phyloP scores from a whole-genome alignment of 2,888 invertebrate genomes.

The Chrysolina oricalcia region DNA sequence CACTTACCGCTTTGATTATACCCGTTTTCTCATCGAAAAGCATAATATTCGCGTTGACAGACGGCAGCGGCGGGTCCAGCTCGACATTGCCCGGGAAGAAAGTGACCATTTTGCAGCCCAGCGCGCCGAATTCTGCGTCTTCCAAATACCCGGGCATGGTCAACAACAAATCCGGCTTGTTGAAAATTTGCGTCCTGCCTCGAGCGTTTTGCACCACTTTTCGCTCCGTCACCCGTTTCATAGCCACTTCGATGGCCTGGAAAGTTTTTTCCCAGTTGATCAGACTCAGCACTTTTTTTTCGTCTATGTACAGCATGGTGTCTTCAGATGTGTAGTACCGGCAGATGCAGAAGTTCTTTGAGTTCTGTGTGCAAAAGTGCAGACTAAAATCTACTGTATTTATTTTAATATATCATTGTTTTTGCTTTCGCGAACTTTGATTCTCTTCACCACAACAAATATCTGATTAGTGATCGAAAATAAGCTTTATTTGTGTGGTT shows the following conservation, averaged over 20 bases:
- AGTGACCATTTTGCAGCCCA: conserved; percentile 74
- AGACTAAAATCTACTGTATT: too few relatives aligned
- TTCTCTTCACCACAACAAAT: neutral
- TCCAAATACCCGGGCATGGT: conserved; percentile 73
- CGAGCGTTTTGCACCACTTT: conserved; percentile 67
- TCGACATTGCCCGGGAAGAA: conserved; percentile 68
- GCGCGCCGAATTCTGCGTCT: conserved; percentile 56
- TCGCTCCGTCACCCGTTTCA: conserved; percentile 65
- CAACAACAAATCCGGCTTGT: conserved; percentile 62
- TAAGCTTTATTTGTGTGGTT: neutral
- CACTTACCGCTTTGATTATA: conserved; percentile 68
- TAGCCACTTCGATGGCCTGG: conserved; percentile 69
- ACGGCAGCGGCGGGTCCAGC: conserved; percentile 66
- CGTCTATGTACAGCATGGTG: conserved; percentile 62
- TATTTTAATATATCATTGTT: too few relatives aligned
- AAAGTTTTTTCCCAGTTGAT: conserved; percentile 69
- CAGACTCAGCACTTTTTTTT: conserved; percentile 62
- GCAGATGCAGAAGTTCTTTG: too few relatives aligned
- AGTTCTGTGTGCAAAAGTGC: too few relatives aligned
- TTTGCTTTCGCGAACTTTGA: neutral
- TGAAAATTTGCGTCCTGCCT: conserved; percentile 60
- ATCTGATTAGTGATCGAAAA: neutral
- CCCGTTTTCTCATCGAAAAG: conserved; percentile 72
- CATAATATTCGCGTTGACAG: conserved; percentile 71
- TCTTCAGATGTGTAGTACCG: neutral